Conservation (phyloP, 2,113 vertebrate species). For the Xerus inauris region DNA sequence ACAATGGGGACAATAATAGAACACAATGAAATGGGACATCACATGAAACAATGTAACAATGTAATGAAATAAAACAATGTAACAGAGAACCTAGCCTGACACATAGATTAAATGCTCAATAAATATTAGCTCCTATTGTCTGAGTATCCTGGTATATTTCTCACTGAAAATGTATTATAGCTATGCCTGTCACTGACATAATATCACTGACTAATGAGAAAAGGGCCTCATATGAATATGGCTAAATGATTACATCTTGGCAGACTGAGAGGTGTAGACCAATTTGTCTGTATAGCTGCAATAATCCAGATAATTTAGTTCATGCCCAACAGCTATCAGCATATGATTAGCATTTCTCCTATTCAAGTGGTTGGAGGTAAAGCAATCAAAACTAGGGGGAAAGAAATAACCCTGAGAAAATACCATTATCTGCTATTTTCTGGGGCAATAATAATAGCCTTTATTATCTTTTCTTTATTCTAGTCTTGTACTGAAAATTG, state of each 20-base stretch:
- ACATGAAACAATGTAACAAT: background rate
- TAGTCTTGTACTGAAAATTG: constrained; percentile 34
- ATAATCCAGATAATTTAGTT: background rate
- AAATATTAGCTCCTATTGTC: background rate
- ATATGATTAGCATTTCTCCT: background rate
- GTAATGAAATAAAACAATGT: background rate
- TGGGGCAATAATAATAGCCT: constrained; percentile 18
- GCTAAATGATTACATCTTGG: background rate
- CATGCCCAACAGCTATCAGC: background rate
- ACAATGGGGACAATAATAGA: background rate
- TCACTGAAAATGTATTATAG: background rate
- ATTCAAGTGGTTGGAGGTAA: background rate
- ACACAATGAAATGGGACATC: background rate
- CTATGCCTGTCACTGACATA: background rate
- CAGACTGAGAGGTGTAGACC: background rate
- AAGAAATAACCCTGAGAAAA: constrained; percentile 48
- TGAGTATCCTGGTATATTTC: background rate
- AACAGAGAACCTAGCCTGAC: background rate
- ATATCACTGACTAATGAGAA: background rate
- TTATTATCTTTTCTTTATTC: constrained; percentile 38
- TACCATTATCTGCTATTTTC: constrained; percentile 35
- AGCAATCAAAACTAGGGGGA: background rate
- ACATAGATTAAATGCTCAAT: background rate
- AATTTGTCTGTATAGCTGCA: background rate
- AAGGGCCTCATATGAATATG: background rate